Evolutionary conservation across 2,113 vertebrate genomes (phyloP).

Genomic region (Prunella himalayana): DNA sequence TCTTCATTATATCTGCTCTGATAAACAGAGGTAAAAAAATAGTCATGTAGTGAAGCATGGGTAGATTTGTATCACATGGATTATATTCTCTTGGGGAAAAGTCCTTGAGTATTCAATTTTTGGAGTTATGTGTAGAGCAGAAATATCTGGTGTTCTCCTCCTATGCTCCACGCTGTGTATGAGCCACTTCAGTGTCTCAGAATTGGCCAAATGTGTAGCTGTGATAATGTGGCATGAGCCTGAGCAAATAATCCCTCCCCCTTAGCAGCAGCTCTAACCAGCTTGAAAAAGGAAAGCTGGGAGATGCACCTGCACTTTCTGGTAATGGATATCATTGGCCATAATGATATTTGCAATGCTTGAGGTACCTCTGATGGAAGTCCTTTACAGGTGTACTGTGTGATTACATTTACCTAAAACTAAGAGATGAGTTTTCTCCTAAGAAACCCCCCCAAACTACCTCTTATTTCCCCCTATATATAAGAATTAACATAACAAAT

Average conservation of each 20-base stretch:
- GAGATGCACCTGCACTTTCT: not conserved
- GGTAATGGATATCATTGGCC: not conserved
- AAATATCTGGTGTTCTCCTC: not conserved
- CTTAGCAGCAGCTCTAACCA: not conserved
- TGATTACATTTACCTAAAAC: not conserved
- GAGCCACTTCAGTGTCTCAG: not conserved
- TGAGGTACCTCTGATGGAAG: not conserved
- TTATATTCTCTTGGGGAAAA: not conserved
- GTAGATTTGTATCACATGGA: not conserved
- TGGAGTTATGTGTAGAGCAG: not conserved
- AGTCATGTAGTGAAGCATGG: not conserved
- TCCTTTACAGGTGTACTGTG: not conserved
- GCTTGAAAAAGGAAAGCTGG: not conserved
- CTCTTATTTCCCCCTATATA: not conserved
- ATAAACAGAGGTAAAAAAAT: not conserved
- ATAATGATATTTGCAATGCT: not conserved
- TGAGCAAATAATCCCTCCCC: not conserved
- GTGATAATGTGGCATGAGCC: not conserved
- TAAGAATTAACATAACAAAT: not conserved
- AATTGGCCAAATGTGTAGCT: not conserved
- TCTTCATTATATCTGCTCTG: not conserved
- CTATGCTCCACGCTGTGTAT: accelerated
- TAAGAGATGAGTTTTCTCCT: not conserved
- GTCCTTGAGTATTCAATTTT: not conserved
- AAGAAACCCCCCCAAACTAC: not conserved